Percentiles rank a stretch among this genome's conserved stretches.
Conservation (phyloP, 1,140 invertebrate species). For the Grapholita molesta region DNA sequence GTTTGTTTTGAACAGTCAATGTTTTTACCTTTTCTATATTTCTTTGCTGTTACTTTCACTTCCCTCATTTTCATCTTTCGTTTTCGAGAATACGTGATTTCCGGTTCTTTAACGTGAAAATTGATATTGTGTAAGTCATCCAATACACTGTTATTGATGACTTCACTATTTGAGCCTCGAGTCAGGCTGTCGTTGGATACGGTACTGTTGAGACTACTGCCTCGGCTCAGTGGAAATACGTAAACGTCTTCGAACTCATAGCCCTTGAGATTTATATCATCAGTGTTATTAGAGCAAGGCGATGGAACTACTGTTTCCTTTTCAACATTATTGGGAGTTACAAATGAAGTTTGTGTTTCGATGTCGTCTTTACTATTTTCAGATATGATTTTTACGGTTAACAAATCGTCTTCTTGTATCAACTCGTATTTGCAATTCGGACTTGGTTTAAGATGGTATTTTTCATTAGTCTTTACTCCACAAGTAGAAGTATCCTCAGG, state of each 20-base stretch:
- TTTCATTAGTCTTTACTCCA: background rate
- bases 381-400: background rate
- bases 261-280: constrained; percentile 42
- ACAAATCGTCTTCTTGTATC: constrained; percentile 9
- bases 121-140: background rate
- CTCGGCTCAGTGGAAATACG: constrained; percentile 41
- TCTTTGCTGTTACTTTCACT: constrained; percentile 33
- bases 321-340: background rate
- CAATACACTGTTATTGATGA: background rate
- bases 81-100: constrained; percentile 40
- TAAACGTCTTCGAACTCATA: constrained; percentile 54
- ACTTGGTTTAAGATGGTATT: background rate
- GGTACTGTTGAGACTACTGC: background rate
- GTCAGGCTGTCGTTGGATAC: background rate
- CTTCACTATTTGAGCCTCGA: background rate
- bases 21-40: constrained; percentile 64
- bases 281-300: constrained; percentile 29
- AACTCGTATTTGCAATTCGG: background rate
- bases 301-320: background rate
- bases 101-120: constrained; percentile 44
- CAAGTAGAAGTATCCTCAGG: background rate
- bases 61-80: constrained; percentile 18
- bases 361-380: background rate
- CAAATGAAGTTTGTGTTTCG: background rate
- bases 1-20: constrained; percentile 60